Evolutionary conservation across 2,797 vertebrate genomes (phyloP).

Genomic region (Chaetodon trifasciatus): DNA sequence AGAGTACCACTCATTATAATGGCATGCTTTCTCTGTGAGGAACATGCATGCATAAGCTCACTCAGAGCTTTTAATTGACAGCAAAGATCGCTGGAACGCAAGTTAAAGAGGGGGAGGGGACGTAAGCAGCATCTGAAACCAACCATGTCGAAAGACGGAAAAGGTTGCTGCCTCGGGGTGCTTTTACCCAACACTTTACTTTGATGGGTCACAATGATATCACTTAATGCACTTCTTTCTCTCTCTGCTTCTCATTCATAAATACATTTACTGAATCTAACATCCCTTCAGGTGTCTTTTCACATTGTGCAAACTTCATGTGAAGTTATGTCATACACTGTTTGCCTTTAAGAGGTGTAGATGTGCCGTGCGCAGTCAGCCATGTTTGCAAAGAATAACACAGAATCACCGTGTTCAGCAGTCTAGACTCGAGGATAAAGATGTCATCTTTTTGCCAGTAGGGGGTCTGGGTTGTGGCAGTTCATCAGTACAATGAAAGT

Average conservation of each 20-base stretch:
- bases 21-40: constrained; percentile 18
- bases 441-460: background rate
- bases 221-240: constrained; percentile 58
- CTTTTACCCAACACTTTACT: constrained; percentile 70
- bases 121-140: constrained; percentile 39
- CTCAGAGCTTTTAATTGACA: constrained; percentile 44
- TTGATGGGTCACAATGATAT: constrained; percentile 60
- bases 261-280: constrained; percentile 21
- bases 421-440: constrained; percentile 37
- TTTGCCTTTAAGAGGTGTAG: constrained; percentile 25
- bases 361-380: constrained; percentile 16
- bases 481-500: background rate
- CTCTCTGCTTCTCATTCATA: constrained; percentile 37
- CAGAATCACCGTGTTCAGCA: background rate
- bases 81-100: constrained; percentile 26
- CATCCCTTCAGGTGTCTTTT: constrained; percentile 52
- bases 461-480: background rate
- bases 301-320: constrained; percentile 29
- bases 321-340: constrained; percentile 51
- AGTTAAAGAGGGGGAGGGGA: constrained; percentile 28
- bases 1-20: constrained; percentile 26
- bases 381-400: constrained; percentile 37
- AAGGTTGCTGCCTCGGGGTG: constrained; percentile 53
- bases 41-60: constrained; percentile 13
- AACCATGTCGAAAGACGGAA: constrained; percentile 54